These are phyloP conservation scores for Ophiodon elongatus DNA, from an alignment of 2,113 vertebrate genomes.

Conservation along the genomic window DNA sequence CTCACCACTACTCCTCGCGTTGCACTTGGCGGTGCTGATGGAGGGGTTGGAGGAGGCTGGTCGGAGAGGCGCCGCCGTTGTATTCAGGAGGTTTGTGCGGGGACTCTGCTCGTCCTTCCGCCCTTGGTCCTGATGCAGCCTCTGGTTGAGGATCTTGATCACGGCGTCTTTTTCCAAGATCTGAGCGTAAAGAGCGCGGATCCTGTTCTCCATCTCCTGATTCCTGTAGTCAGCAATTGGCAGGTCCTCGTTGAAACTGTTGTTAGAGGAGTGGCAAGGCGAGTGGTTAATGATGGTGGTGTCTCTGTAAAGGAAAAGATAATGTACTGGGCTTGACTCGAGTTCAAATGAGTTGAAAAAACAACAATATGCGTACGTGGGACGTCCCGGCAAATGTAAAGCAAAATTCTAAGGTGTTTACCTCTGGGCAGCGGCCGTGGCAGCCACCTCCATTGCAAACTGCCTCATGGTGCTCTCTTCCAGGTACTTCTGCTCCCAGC, in stretches of 20 bases:
- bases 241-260: constrained; percentile 96
- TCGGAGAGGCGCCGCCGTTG: constrained; percentile 78
- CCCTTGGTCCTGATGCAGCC: constrained; percentile 90
- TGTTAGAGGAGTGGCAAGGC: constrained; percentile 94
- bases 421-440: constrained; percentile 94
- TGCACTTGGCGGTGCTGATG: constrained; percentile 75
- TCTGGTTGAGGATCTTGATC: constrained; percentile 96
- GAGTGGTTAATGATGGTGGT: constrained; percentile 99
- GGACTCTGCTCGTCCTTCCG: constrained; percentile 74
- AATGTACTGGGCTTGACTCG: constrained; percentile 1
- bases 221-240: constrained; percentile 91
- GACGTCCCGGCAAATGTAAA: background rate
- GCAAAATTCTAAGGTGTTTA: constrained; percentile 25
- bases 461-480: constrained; percentile 98
- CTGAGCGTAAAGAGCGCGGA: constrained; percentile 94
- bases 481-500: constrained; percentile 98
- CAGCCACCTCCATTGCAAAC: constrained; percentile 98
- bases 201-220: constrained; percentile 98
- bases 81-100: constrained; percentile 50
- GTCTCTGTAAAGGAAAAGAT: constrained; percentile 81
- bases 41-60: constrained; percentile 93
- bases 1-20: constrained; percentile 76
- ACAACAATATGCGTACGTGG: background rate
- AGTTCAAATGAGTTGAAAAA: background rate
- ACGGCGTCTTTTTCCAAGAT: constrained; percentile 97